A percentile compares a stretch with the other conserved stretches of the same genome.
These are phyloP conservation scores for Papilio dardanus DNA, from an alignment of 1,140 invertebrate genomes.

Conservation along the genomic window DNA sequence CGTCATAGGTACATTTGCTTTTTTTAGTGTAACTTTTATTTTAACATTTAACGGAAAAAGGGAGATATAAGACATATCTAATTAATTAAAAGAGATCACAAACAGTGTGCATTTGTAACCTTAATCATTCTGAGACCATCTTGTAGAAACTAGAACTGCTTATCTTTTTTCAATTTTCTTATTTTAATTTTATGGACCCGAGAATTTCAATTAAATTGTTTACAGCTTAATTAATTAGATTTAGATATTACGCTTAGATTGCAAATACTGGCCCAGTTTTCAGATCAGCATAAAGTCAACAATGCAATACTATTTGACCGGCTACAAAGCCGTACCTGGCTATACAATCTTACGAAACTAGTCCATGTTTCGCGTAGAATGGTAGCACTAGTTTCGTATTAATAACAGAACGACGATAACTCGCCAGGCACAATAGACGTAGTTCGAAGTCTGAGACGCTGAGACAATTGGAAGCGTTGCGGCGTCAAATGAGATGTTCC, in stretches of 20 bases:
- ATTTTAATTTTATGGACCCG: not conserved
- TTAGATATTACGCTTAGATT: not conserved
- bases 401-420: slow-evolving; percentile 48
- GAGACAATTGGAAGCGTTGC: slow-evolving; percentile 72
- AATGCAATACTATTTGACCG: not conserved
- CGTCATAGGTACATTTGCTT: not conserved
- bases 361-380: slow-evolving; percentile 34
- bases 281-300: slow-evolving; percentile 10
- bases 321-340: slow-evolving; percentile 11
- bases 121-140: not conserved
- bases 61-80: not conserved
- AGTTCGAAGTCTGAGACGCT: slow-evolving; percentile 53
- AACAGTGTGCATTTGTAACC: not conserved
- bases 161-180: not conserved
- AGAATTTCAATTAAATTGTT: not conserved
- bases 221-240: not conserved
- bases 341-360: slow-evolving; percentile 34
- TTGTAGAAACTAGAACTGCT: not conserved
- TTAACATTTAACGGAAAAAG: not conserved
- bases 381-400: slow-evolving; percentile 43
- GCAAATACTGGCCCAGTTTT: not conserved
- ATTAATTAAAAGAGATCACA: not conserved
- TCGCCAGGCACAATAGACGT: slow-evolving; percentile 54
- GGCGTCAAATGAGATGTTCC: slow-evolving; percentile 74
- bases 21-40: not conserved